Base-by-base conservation (phyloP, 2,888 invertebrate genomes). In the Leptinotarsa haldemani region DNA sequence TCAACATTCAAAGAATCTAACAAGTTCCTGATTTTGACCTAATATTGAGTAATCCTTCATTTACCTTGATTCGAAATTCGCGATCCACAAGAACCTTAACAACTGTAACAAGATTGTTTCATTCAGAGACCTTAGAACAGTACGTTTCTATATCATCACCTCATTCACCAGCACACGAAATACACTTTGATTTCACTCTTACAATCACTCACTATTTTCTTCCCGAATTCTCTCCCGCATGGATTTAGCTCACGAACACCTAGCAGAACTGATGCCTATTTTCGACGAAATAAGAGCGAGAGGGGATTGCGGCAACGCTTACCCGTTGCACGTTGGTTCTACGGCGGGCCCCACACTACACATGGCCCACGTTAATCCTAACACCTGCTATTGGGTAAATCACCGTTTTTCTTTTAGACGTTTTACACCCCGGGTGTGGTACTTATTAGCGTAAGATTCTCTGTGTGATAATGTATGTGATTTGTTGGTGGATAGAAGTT, bases 251-350 rank as follows among this genome's bases (percentile, higher is more conserved):
- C 95, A 96, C 91, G 96, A 96, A 92, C 95, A 96, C 91, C 92
- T 97, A 93, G 95, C 93, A 91, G 95, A 96, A 91, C 92, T 97
- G 93, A 95, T 94, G 94, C 96, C 96, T 87, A 96, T 97, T 90
- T 96, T 97, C 92, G 96, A 96, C 91, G 94, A 94, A 89, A 92
- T 96, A 88, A 93, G 96, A 88, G 95, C 95, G 88, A 94, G 94
- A 88, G 95, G 96, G 90, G 95, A 95, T 89, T 93, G 95, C 85
- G 95, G 95, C 87, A 95, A 95, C 90, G 95, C 95, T 86, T 96
- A 95, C 90, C 95, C 95, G 86, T 93, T 95, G 89, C 95, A 95
- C 90, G 94, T 95, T 92, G 93, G 90, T 81, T 92, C 93, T 86
- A 90, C 90, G 85, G 90, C 91, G 86, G 92, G 91, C 85, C 92